Base-by-base conservation (phyloP, 2,113 vertebrate species). In the Chaetodon trifascialis region DNA sequence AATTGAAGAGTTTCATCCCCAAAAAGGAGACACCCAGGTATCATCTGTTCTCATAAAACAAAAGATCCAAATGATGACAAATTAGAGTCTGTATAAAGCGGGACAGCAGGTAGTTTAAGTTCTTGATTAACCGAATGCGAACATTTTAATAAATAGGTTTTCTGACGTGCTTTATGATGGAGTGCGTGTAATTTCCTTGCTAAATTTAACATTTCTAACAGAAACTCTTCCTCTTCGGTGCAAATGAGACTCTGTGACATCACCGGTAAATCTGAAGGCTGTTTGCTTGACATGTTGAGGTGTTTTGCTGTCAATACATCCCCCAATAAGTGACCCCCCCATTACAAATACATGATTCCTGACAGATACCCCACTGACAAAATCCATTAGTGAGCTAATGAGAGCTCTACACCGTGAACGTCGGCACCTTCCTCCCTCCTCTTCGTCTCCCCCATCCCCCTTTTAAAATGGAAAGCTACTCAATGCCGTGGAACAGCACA, bases 351-450 rank as follows among this genome's bases (percentile, higher is more conserved):
- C 76, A 84, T 87, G 87, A 86, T 88, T 89, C 65, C 91, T 86
- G 86, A 90, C 88, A 86, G 92, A 90, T 60, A 73, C 62, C 89
- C 91, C 79, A 46, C 89, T 85, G 92, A 91, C 80, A 87, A 89
- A 90, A 90, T 68, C 93, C 94, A 94, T 94, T 93, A 94, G 89
- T 16, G 71, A 74, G 76, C 90, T 90, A 89, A 92, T 82, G 74
- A 88, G 85, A 58, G 71, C 79, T 69, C 63, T 0, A 6, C 76
- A 59, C 44, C 16, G 52, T 79, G 56, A 83, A 76, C 3, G 54
- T 46, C 2, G 16, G 49, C 83, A 25, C 75, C 82, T 15, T 30
- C 64, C 72, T 38, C 55, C 63, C 23, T 49, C 56, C 36, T 30
- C 14, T 58, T 36, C 44, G 3, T 34, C 3, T 5, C 10, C 23